Conservation (phyloP, 1,140 invertebrate species). For the Lutraria rhynchaena region DNA sequence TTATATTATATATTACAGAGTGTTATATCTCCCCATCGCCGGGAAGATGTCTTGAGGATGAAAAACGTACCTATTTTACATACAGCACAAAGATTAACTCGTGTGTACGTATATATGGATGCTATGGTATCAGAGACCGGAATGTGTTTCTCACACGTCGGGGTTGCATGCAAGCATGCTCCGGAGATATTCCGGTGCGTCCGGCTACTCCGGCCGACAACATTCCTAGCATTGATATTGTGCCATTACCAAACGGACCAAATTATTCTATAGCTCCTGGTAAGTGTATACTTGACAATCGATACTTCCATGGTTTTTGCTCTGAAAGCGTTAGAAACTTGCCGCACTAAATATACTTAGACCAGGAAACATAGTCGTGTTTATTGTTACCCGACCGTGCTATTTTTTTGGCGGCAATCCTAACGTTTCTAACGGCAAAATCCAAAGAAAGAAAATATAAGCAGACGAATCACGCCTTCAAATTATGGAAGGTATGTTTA, state of each 20-base stretch:
- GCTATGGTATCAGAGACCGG: slow-evolving; percentile 46
- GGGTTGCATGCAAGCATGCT: slow-evolving; percentile 27
- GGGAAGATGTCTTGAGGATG: slow-evolving; percentile 14
- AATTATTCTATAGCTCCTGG: slow-evolving; percentile 30
- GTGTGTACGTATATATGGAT: slow-evolving; percentile 36
- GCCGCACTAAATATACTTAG: too few relatives aligned
- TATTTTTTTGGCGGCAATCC: too few relatives aligned
- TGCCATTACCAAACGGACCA: not conserved
- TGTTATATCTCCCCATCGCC: slow-evolving; percentile 40
- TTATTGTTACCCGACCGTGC: too few relatives aligned
- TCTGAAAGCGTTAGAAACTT: too few relatives aligned
- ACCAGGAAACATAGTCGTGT: too few relatives aligned
- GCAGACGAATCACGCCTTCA: too few relatives aligned
- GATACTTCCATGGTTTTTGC: too few relatives aligned
- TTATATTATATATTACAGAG: too few relatives aligned
- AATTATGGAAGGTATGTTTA: too few relatives aligned
- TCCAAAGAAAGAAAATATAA: too few relatives aligned
- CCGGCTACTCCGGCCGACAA: slow-evolving; percentile 9
- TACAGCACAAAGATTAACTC: slow-evolving; percentile 36
- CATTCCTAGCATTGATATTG: not conserved
- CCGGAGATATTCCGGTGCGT: slow-evolving; percentile 17
- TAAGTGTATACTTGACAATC: not conserved
- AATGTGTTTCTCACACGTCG: slow-evolving; percentile 26
- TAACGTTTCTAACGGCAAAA: too few relatives aligned
- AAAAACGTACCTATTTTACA: slow-evolving; percentile 26